phyloP scores from a whole-genome alignment of 2,797 vertebrate species.

The Urocyon cinereoargenteus region DNA sequence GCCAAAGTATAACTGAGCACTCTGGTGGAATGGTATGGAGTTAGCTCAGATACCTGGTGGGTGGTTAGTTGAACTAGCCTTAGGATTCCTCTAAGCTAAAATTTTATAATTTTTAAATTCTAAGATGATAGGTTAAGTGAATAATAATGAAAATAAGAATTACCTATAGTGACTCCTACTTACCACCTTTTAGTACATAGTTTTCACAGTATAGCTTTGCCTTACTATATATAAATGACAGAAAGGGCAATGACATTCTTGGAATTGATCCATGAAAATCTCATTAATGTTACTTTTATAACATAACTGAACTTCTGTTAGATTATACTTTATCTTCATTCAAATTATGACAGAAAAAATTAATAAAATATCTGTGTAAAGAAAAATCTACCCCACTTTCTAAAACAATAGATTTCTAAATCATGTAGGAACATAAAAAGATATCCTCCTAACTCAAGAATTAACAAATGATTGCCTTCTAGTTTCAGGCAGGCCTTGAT shows the following conservation, averaged over 20 bases:
- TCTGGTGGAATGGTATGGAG: background rate
- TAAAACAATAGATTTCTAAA: background rate
- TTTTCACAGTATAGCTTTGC: background rate
- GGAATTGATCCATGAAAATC: background rate
- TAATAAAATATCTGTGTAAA: background rate
- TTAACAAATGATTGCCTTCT: background rate
- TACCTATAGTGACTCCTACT: background rate
- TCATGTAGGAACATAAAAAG: background rate
- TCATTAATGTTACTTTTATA: background rate
- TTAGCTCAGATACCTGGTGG: background rate
- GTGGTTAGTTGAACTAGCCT: background rate
- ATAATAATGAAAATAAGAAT: conserved; percentile 7
- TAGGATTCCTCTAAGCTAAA: background rate
- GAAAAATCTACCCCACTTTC: background rate
- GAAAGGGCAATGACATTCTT: background rate
- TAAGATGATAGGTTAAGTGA: background rate
- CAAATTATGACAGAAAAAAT: conserved; percentile 16
- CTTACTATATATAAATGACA: background rate
- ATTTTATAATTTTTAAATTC: background rate
- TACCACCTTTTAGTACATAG: background rate
- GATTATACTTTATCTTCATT: background rate
- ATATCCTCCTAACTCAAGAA: background rate
- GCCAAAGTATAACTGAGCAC: background rate
- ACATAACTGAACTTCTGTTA: background rate
- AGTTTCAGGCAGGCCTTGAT: background rate